phyloP scores from a whole-genome alignment of 1,140 invertebrate species.

The Psix sp. region DNA sequence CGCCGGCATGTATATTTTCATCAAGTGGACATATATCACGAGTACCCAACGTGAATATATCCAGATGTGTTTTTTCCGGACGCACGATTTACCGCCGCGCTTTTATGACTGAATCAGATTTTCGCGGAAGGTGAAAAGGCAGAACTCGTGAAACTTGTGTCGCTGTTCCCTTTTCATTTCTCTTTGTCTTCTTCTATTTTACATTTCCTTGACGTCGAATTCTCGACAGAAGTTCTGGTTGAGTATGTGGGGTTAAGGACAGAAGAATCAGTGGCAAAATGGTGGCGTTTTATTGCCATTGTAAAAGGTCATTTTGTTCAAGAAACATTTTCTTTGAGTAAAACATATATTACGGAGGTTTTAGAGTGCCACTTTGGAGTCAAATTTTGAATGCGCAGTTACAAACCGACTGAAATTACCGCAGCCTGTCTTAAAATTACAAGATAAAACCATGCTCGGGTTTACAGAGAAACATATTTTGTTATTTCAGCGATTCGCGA shows the following conservation, averaged over 20 bases:
- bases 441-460: neutral
- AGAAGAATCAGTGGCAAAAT: conserved; percentile 35
- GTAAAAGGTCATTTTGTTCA: conserved; percentile 30
- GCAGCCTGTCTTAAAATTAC: neutral
- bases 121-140: conserved; percentile 38
- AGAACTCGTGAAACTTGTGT: conserved; percentile 17
- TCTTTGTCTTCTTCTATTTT: conserved; percentile 16
- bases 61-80: conserved; percentile 11
- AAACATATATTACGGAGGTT: conserved; percentile 30
- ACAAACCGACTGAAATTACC: neutral
- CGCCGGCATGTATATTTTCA: conserved; percentile 58
- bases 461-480: neutral
- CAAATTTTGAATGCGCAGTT: conserved; percentile 6
- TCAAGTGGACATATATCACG: conserved; percentile 56
- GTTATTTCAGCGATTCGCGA: neutral
- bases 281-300: conserved; percentile 29
- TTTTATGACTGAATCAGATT: conserved; percentile 47
- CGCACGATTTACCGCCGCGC: conserved; percentile 33
- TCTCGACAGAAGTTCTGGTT: conserved; percentile 25
- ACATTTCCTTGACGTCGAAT: conserved; percentile 35
- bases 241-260: conserved; percentile 33
- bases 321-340: conserved; percentile 13
- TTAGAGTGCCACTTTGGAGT: neutral
- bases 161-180: neutral
- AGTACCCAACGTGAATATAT: conserved; percentile 37